Conservation (phyloP, 2,888 invertebrate species). For the Andrena flavipes region DNA sequence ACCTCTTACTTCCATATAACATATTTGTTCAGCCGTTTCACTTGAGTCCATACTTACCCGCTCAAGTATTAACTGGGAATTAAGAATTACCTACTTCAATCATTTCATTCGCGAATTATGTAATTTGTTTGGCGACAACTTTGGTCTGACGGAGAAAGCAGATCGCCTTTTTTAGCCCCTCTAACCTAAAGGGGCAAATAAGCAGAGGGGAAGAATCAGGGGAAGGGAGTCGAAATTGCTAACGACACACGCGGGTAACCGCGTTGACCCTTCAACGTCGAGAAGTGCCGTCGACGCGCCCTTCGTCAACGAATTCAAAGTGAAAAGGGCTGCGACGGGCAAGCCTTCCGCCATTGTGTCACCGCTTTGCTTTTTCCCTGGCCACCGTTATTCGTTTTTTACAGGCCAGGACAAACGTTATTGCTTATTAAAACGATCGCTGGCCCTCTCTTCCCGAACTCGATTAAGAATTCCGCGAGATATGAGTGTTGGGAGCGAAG, state of each 20-base stretch:
- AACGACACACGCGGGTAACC: conserved; percentile 64
- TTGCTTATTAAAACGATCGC: conserved; percentile 66
- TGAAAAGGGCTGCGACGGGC: conserved; percentile 63
- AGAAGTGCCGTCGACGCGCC: conserved; percentile 57
- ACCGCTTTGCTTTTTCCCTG: conserved; percentile 41
- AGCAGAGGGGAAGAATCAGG: conserved; percentile 45
- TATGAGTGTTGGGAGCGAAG: no score
- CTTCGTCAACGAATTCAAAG: conserved; percentile 63
- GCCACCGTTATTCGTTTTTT: conserved; percentile 54
- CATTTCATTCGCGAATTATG: neutral
- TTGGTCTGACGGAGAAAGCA: neutral
- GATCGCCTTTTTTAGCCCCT: conserved; percentile 35
- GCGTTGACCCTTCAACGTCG: conserved; percentile 52
- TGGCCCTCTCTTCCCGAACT: neutral
- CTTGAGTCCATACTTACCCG: no score
- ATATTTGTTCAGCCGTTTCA: no score
- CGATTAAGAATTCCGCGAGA: no score
- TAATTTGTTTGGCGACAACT: neutral
- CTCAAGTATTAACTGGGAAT: neutral
- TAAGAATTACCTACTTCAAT: neutral
- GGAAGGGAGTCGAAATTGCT: conserved; percentile 64
- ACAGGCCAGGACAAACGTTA: conserved; percentile 50
- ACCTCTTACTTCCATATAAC: no score
- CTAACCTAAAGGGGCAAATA: conserved; percentile 39
- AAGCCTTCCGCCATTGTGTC: conserved; percentile 58